Evolutionary conservation across 1,140 invertebrate species (phyloP), one percentile per base, ranked within the genome.

Genomic region (Listronotus oregonensis): DNA sequence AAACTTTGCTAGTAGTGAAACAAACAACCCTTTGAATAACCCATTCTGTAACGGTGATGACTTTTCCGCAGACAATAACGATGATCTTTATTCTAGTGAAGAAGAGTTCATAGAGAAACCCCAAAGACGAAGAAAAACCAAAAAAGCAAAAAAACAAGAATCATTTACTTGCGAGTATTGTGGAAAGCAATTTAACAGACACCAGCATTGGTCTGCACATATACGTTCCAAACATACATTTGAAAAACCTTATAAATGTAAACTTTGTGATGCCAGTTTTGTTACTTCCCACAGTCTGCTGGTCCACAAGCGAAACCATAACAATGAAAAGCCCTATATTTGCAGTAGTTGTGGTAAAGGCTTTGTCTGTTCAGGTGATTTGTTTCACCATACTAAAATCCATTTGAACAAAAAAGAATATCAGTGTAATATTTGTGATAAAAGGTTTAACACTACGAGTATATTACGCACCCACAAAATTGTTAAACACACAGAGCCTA

Each of bases 351-450:
- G 69, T 50, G 69, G 69, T 5, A 71, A 71, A 50, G 32, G 54
- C 18, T 70, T 71, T 58, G 64, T 67, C 10, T 69, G 65, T 51
- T 70, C 70, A 1, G 66, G 64, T 12, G 67, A 71, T 59, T 58
- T 71, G 39, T 64, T 67, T 31, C 67, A 71, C 42, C 70, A 71
- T 47, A 71, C 63, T 39, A 73, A 73, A 70, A 69, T 70, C 11
- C 70, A 71, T 44, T 39, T 71, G 11, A 71, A 71, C 17, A 71
- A 67, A 60, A 60, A 69, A 50, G 69, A 71, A 51, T 71, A 71
- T 17, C 63, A 71, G 42, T 71, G 69, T 56, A 60, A 57, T 11
- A 17, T 66, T 4, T 71, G 69, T 40, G 49, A 71, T 6, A 71
- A 71, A 54, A 55, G 69, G 44, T 71, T 71, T 32, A 71, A 71